Conservation (phyloP, 2,888 invertebrate genomes). For the Lycia hirtaria region DNA sequence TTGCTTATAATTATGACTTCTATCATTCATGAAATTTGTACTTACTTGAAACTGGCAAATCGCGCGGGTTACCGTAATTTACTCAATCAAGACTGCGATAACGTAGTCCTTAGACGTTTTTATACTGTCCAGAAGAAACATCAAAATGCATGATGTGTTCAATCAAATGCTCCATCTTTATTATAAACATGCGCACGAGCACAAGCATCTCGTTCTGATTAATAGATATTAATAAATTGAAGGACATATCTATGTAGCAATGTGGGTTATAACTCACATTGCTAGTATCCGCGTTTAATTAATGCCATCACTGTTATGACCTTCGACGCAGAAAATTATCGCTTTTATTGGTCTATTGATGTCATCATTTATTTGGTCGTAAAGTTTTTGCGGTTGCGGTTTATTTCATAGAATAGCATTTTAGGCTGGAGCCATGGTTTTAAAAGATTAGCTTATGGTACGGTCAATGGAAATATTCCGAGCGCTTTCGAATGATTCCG, state of each 20-base stretch:
- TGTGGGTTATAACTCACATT: not conserved
- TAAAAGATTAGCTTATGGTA: too few species aligned
- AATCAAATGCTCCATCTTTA: too few species aligned
- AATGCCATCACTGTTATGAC: conserved; percentile 6
- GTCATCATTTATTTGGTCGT: conserved; percentile 25
- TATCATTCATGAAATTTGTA: too few species aligned
- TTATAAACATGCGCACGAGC: conserved; percentile 2
- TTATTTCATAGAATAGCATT: not conserved
- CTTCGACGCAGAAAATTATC: conserved; percentile 14
- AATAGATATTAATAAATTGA: conserved; percentile 1
- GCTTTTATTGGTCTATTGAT: conserved; percentile 23
- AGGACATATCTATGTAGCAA: conserved; percentile 4
- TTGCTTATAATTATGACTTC: too few species aligned
- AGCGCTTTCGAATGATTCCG: too few species aligned
- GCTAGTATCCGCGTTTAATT: conserved; percentile 5
- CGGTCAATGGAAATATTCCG: too few species aligned
- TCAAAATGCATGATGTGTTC: too few species aligned
- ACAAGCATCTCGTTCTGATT: not conserved
- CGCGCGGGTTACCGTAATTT: too few species aligned
- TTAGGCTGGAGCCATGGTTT: not conserved
- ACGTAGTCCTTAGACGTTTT: too few species aligned
- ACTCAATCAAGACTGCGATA: too few species aligned
- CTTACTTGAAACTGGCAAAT: too few species aligned
- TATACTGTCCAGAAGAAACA: too few species aligned
- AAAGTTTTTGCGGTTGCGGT: conserved; percentile 15